Percentiles rank a stretch among this genome's conserved stretches.
Conservation (phyloP, 2,113 vertebrate genomes). For the Toxostoma redivivum region DNA sequence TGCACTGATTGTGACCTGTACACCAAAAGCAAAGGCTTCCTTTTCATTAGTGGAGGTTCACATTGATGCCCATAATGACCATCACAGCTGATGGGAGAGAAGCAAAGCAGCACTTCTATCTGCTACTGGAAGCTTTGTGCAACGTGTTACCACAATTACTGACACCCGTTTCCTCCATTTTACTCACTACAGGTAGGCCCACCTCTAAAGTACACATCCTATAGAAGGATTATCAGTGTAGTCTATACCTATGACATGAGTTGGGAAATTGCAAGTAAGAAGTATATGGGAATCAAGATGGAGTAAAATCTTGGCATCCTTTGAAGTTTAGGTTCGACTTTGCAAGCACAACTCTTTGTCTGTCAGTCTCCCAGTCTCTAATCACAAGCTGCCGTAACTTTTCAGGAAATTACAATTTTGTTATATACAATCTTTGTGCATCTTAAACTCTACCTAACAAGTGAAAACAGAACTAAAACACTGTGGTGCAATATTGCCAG, state of each 20-base stretch:
- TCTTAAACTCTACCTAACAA: neutral
- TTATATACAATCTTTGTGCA: neutral
- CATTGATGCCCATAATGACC: neutral
- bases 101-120: neutral
- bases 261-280: neutral
- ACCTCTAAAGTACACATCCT: neutral
- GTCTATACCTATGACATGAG: neutral
- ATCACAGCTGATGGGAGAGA: neutral
- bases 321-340: neutral
- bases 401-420: neutral
- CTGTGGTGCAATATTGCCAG: rapidly evolving
- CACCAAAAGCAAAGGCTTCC: neutral
- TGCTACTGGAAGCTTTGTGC: neutral
- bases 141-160: neutral
- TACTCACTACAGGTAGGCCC: neutral
- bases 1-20: neutral
- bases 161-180: neutral
- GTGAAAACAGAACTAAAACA: neutral
- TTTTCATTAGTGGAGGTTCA: neutral
- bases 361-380: neutral
- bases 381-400: neutral
- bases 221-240: neutral
- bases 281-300: neutral
- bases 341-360: neutral
- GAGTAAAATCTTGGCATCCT: neutral